Evolutionary conservation across 2,113 vertebrate genomes (phyloP), one percentile per base, ranked within the genome.

Genomic region (Nannobrachium achirus): DNA sequence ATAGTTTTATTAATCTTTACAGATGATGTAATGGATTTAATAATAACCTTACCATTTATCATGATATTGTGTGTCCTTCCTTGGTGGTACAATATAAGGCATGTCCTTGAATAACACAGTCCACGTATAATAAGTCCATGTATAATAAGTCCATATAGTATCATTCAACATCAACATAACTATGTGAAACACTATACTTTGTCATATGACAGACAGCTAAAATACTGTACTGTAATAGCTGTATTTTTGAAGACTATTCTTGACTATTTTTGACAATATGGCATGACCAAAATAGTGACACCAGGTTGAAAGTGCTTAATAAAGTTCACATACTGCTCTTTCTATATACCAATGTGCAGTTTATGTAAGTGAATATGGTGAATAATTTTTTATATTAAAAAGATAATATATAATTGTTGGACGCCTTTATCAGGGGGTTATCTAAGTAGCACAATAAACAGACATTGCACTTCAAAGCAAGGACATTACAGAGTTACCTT

Each of bases 21-120:
- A 82, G 75, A 83, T 86, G 71, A 74, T 40, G 52, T 85, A 40
- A 88, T 86, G 78, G 82, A 91, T 89, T 91, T 89, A 90, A 88
- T 87, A 85, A 89, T 88, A 85, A 89, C 90, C 90, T 90, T 73
- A 86, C 86, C 85, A 88, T 91, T 90, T 84, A 75, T 90, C 90
- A 88, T 89, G 71, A 89, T 89, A 76, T 61, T 88, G 84, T 80
- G 46, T 86, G 86, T 89, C 81, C 88, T 86, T 87, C 65, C 75
- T 62, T 69, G 18, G 40, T 57, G 59, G 48, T 65, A 71, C 83
- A 73, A 82, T 48, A 8, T 40, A 79, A 75, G 55, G 56, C 66
- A 73, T 81, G 88, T 82, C 89, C 88, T 90, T 89, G 88, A 84
- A 66, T 71, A 68, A 63, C 61, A 71, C 69, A 49, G 56, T 74